Base-by-base conservation (phyloP, 1,140 invertebrate genomes). In the Listronotus oregonensis region DNA sequence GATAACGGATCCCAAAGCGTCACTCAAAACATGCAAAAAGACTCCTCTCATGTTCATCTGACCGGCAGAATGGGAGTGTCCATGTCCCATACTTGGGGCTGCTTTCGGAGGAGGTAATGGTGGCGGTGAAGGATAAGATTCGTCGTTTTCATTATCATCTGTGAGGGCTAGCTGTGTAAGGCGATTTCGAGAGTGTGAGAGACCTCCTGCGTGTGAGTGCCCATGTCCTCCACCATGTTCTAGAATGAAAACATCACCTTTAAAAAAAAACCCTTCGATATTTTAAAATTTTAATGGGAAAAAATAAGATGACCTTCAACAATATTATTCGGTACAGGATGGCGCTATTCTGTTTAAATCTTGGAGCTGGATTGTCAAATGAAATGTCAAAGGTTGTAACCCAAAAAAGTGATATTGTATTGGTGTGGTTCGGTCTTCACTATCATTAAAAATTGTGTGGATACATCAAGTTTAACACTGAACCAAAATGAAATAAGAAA, bases 21-120 rank as follows among this genome's bases (percentile, higher is more conserved):
- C 97, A 21, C 96, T 97, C 6, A 99, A 77, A 6, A 99, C 91
- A 80, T 99, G 98, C 44, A 99, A 84, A 78, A 99, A 99, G 0
- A 98, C 97, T 14, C 95, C 96, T 50, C 91, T 85, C 93, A 98
- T 98, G 77, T 99, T 99, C 89, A 99, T 91, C 75, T 97, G 91
- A 21, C 87, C 87, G 0, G 90, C 82, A 52, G 81, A 78, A 68
- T 89, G 85, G 3, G 81, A 79, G 67, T 88, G 86, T 34, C 74
- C 76, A 55, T 77, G 78, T 4, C 74, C 71, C 43, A 77, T 72
- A 58, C 79, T 67, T 12, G 34, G 8, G 2, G 11, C 34, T 12
- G 46, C 66, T 34, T 58, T 67, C 62, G 82, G 73, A 14, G 82
- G 62, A n/a, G 72, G 71, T 21, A 72, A 73, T 1, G 80, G 79